Base-by-base conservation (phyloP, 2,113 vertebrate genomes). In the Lepus europaeus region DNA sequence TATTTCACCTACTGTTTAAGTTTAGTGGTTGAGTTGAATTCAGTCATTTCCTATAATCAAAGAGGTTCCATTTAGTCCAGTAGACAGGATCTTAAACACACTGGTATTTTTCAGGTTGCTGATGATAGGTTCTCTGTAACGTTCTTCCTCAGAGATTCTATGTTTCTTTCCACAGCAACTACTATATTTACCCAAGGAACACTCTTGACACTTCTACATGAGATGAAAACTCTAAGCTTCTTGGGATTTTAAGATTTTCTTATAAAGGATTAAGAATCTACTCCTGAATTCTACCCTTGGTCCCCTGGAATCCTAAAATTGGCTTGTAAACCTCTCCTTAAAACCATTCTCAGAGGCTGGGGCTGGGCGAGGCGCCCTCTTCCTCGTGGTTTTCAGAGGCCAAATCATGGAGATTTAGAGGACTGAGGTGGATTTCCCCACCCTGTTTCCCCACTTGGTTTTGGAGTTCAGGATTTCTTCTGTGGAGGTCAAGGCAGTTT, bases 211-310 rank as follows among this genome's bases (percentile, higher is more conserved):
- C 56, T 79, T 9, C 59, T 89, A 39, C 11, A 1, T 59, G 79
- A 74, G 45, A 51, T 72, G 29, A 87, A 91, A 93, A 25, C 39
- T 25, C 53, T 91, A 80, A 96, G 59, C 87, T 66, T 63, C 25
- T 70, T 9, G 59, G 77, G 69, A 78, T 76, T 92, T 96, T 91
- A 89, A 77, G 82, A 29, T 83, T 90, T 93, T 97, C 74, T 89
- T 77, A 31, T 76, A 86, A 87, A 95, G 73, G 51, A 87, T 95
- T 53, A 73, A 4, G 0, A 8, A 72, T 33, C n/a, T 13, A n/a
- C 9, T 69, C 72, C 63, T 83, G 45, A 87, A 74, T 68, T 86
- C 27, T 73, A n/a, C 29, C 6, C 68, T 66, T 90, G 36, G 74
- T 86, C 59, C 59, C 86, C 36, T 56, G 68, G 72, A 83, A 56